Percentiles rank a stretch among this genome's conserved stretches.
Evolutionary conservation across 35 echinoderm and acorn worm genomes (phyloP).

Genomic region (Ophioderma brevispina): DNA sequence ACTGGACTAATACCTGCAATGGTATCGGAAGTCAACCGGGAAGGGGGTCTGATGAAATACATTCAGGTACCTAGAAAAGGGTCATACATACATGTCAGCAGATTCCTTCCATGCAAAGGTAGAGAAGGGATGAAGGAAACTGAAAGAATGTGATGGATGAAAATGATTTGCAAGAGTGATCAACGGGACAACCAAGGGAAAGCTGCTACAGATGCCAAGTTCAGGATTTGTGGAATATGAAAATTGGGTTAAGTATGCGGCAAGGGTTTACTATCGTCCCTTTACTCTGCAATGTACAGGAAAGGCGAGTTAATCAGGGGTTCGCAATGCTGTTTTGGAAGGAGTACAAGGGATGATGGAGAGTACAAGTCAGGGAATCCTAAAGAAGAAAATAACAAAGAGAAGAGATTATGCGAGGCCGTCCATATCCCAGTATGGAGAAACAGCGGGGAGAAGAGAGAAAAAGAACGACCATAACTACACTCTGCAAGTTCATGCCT

Average conservation of each 20-base stretch:
- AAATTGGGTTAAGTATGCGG: not conserved
- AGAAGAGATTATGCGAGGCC: not conserved
- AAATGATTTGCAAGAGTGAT: not conserved
- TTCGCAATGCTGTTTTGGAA: not conserved
- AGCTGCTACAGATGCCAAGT: not conserved
- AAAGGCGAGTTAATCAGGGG: not conserved
- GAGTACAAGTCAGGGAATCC: not conserved
- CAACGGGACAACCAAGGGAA: not conserved
- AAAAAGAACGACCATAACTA: slow-evolving; percentile 11
- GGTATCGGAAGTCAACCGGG: not conserved
- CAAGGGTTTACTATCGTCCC: not conserved
- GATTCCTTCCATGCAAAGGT: not conserved
- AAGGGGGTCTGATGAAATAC: not conserved
- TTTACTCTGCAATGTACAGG: not conserved
- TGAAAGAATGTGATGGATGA: not conserved
- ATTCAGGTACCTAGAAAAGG: slow-evolving; percentile 3
- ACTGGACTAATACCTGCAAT: slow-evolving; percentile 12
- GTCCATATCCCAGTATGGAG: not conserved
- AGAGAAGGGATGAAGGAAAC: slow-evolving; percentile 8
- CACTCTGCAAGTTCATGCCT: not conserved
- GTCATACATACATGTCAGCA: slow-evolving; percentile 25
- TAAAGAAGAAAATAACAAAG: not conserved
- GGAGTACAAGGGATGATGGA: not conserved
- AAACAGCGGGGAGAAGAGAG: not conserved
- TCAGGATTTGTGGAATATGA: slow-evolving; percentile 9